Conservation (phyloP, 2,113 vertebrate species). For the Campylorhamphus procurvoides region DNA sequence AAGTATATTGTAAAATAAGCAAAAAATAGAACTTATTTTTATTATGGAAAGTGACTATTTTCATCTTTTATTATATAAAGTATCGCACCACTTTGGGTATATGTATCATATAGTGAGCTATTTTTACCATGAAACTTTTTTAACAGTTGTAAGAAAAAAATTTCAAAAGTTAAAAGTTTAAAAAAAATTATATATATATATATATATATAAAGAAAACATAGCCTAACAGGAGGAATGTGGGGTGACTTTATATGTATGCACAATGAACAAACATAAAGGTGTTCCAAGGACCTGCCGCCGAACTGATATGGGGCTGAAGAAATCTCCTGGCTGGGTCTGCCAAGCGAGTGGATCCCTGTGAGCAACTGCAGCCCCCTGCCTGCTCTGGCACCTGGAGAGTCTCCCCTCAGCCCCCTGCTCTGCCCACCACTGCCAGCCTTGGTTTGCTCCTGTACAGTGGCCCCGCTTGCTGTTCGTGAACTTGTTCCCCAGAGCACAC, state of each 20-base stretch:
- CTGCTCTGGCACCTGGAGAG: neutral
- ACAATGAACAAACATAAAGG: slow-evolving; percentile 24
- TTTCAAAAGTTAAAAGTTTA: slow-evolving; percentile 63
- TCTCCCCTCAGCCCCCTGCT: slow-evolving; percentile 10
- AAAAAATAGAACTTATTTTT: slow-evolving; percentile 99
- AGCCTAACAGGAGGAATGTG: slow-evolving; percentile 57
- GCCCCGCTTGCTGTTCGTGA: slow-evolving; percentile 5
- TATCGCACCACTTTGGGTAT: slow-evolving; percentile 84
- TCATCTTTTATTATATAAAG: slow-evolving; percentile 89
- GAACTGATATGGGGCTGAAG: neutral
- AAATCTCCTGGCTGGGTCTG: neutral
- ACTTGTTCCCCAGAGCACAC: slow-evolving; percentile 35
- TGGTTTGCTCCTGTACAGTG: slow-evolving; percentile 21
- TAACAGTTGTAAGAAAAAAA: slow-evolving; percentile 77
- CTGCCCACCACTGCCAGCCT: neutral
- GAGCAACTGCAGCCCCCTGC: neutral
- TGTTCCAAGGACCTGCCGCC: slow-evolving; percentile 21
- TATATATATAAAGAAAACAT: slow-evolving; percentile 62
- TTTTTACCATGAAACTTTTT: slow-evolving; percentile 90
- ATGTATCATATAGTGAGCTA: slow-evolving; percentile 93
- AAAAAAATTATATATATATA: slow-evolving; percentile 26
- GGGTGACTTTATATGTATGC: slow-evolving; percentile 11
- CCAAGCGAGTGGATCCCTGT: neutral
- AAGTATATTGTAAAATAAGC: slow-evolving; percentile 99
- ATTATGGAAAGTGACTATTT: slow-evolving; percentile 97